Evolutionary conservation across 2,113 vertebrate species (phyloP).

Genomic region (Glaucomys volans): DNA sequence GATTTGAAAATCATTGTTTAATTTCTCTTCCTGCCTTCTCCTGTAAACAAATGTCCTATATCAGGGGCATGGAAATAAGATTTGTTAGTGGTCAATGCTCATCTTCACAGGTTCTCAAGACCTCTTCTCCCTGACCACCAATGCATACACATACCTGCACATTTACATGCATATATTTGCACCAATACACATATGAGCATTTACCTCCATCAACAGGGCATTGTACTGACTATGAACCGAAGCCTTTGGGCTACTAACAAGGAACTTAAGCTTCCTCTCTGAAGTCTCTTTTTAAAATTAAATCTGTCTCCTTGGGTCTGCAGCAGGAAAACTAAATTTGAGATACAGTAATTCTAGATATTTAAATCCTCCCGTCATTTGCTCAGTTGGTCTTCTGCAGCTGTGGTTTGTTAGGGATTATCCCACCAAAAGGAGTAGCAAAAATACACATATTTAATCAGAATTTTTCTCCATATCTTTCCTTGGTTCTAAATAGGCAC

Average conservation of each 20-base stretch:
- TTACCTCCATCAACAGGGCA: neutral
- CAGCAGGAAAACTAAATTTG: constrained; percentile 32
- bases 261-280: neutral
- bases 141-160: no score
- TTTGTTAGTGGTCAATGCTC: constrained; percentile 3
- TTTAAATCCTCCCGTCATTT: constrained; percentile 70
- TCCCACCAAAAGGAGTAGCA: constrained; percentile 69
- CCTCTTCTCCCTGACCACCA: neutral
- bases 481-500: constrained; percentile 57
- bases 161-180: no score
- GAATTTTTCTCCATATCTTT: neutral
- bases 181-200: neutral
- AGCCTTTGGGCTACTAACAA: neutral
- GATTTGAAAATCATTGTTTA: constrained; percentile 74
- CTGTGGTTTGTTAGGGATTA: constrained; percentile 76
- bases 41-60: constrained; percentile 65
- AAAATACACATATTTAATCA: constrained; percentile 69
- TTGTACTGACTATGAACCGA: neutral
- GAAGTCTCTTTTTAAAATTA: constrained; percentile 60
- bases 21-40: constrained; percentile 60
- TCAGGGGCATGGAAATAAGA: neutral
- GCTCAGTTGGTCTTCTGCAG: constrained; percentile 73
- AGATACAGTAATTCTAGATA: constrained; percentile 72
- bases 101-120: neutral
- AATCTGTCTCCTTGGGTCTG: constrained; percentile 51